phyloP scores from a whole-genome alignment of 2,113 vertebrate genomes.

The Myiagra hebetior region DNA sequence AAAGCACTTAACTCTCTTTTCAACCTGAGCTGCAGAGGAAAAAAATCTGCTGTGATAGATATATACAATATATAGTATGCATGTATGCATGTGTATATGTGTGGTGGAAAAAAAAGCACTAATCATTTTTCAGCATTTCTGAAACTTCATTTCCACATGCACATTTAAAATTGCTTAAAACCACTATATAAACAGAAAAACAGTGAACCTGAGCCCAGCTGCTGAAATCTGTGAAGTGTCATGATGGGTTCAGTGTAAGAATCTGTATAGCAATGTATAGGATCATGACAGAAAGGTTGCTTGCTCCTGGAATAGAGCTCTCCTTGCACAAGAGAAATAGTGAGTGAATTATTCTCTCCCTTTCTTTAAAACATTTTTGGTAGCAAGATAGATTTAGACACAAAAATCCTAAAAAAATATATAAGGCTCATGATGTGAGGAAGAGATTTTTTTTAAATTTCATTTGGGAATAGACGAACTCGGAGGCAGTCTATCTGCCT shows the following conservation, averaged over 20 bases:
- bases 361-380: slow-evolving; percentile 41
- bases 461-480: slow-evolving; percentile 19
- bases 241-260: background rate
- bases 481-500: slow-evolving; percentile 14
- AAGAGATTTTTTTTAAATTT: slow-evolving; percentile 33
- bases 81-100: too few relatives aligned
- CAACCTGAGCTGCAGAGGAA: background rate
- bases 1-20: background rate
- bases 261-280: background rate
- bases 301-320: background rate
- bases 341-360: slow-evolving; percentile 17
- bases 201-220: background rate
- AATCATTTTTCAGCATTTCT: background rate
- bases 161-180: background rate
- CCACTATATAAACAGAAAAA: background rate
- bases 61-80: too few relatives aligned
- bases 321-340: background rate
- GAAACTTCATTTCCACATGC: background rate
- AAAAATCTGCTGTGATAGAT: background rate
- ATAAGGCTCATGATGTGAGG: background rate
- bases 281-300: background rate
- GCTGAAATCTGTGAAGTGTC: background rate
- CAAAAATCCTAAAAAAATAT: slow-evolving; percentile 5
- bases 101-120: background rate
- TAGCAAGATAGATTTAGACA: slow-evolving; percentile 21